phyloP scores from a whole-genome alignment of 2,797 vertebrate species.

The Ctenosaura bakeri region DNA sequence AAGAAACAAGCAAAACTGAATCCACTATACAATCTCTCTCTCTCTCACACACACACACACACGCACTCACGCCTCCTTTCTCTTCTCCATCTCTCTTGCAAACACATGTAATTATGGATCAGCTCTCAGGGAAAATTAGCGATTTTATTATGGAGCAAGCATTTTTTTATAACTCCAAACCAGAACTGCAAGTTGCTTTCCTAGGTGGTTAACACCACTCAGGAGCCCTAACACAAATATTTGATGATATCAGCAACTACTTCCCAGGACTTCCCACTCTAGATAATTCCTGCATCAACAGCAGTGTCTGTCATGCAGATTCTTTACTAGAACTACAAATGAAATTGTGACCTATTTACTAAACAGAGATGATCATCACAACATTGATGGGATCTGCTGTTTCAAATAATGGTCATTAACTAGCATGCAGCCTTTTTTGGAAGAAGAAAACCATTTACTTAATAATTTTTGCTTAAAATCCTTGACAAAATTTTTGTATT shows the following conservation, averaged over 20 bases:
- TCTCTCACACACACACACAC: no score
- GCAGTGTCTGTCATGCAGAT: constrained; percentile 46
- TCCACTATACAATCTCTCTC: not conserved
- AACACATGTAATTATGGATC: not conserved
- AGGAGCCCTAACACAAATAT: constrained; percentile 13
- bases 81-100: not conserved
- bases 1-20: not conserved
- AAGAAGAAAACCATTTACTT: constrained; percentile 3
- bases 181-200: constrained; percentile 23
- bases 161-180: not conserved
- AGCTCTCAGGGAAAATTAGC: not conserved
- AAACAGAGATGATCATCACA: constrained; percentile 37
- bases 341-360: constrained; percentile 54
- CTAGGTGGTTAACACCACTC: not conserved
- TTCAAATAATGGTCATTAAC: constrained; percentile 42
- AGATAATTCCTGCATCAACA: constrained; percentile 55
- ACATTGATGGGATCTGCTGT: constrained; percentile 22
- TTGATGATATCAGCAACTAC: constrained; percentile 41
- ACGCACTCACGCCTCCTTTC: no score
- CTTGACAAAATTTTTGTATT: constrained; percentile 15
- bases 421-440: constrained; percentile 27
- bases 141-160: not conserved
- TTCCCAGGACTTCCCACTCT: constrained; percentile 39
- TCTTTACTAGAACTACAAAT: constrained; percentile 51
- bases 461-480: not conserved